Evolutionary conservation across 2,888 invertebrate genomes (phyloP), one percentile per base, ranked within the genome.

Genomic region (Eupelmus urozonus): DNA sequence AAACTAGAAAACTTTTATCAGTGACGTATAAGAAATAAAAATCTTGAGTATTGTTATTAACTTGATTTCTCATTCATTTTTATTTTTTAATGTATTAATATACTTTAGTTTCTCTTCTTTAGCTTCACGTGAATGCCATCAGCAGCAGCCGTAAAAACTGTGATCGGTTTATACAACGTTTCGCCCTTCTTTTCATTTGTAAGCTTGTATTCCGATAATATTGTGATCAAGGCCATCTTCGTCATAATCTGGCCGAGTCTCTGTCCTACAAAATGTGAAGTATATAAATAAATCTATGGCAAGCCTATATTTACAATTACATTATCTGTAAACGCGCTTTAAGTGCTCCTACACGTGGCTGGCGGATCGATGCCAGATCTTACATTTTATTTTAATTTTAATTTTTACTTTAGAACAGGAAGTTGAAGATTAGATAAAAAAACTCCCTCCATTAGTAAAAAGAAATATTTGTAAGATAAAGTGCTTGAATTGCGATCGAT

Each of bases 241-340:
- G 83, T 82, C 60, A 86, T 84, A 23, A 86, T 18, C 13, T 77
- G 23, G 27, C 84, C 86, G 11, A 87, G 82, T 69, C 85, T 80
- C 72, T 83, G 85, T 27, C 86, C 87, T 86, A 72, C 51, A 81
- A 45, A 45, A 45, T 7, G n/a, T 13, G 25, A 5, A 16, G 25
- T 42, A 45, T 51, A 20, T n/a, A 51, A 29, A 16, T 18, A 27
- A 65, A 16, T n/a, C 55, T 40, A n/a, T 23, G 18, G 27, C 11
- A 51, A 42, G 20, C 66, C 51, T 74, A 74, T 63, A 66, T 59
- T 66, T 34, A 63, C 9, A n/a, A 7, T 69, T n/a, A 1, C 16
- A 27, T 67, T 67, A 75, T 75, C 75, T 18, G 42, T 20, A 67
- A 60, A 75, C n/a, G 60, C 40, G n/a, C 11, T 65, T 73, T 73